These are phyloP conservation scores for Remorina albescens DNA, from an alignment of 2,797 vertebrate genomes.

Conservation along the genomic window DNA sequence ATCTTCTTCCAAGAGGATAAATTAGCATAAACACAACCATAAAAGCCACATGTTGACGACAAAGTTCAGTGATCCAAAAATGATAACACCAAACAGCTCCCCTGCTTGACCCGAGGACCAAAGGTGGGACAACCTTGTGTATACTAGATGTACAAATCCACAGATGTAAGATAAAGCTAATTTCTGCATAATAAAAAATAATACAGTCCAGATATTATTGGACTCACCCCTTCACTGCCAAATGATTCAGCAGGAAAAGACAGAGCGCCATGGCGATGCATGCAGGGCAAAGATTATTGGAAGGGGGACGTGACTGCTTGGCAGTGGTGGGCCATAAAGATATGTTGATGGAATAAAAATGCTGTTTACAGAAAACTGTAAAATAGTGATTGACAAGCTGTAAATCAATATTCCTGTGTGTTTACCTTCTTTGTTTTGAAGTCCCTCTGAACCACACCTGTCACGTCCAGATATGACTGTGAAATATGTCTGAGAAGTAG, in stretches of 20 bases:
- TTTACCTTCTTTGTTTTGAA: slow-evolving; percentile 36
- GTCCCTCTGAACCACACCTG: slow-evolving; percentile 3
- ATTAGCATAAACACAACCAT: slow-evolving; percentile 25
- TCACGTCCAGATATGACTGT: not conserved
- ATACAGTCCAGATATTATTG: slow-evolving; percentile 5
- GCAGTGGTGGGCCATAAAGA: slow-evolving; percentile 59
- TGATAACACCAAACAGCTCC: slow-evolving; percentile 15
- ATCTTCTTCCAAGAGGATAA: slow-evolving; percentile 27
- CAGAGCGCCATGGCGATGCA: not conserved
- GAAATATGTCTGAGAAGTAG: not conserved
- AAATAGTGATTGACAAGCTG: not conserved
- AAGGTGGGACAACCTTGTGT: slow-evolving; percentile 2
- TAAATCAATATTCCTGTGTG: slow-evolving; percentile 31
- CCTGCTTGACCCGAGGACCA: not conserved
- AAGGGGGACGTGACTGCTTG: slow-evolving; percentile 38
- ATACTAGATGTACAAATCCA: no score
- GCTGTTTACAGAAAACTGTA: slow-evolving; percentile 33
- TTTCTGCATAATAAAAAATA: not conserved
- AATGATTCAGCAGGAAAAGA: slow-evolving; percentile 15
- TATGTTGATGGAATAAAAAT: slow-evolving; percentile 31
- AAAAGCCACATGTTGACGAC: slow-evolving; percentile 39
- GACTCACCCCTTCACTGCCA: slow-evolving; percentile 2
- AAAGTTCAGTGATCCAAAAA: slow-evolving; percentile 24
- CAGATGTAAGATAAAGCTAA: not conserved
- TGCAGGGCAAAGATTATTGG: slow-evolving; percentile 7